A percentile compares a stretch with the other conserved stretches of the same genome.
Conservation (phyloP, 2,888 invertebrate species). For the Drosophila demipolita region DNA sequence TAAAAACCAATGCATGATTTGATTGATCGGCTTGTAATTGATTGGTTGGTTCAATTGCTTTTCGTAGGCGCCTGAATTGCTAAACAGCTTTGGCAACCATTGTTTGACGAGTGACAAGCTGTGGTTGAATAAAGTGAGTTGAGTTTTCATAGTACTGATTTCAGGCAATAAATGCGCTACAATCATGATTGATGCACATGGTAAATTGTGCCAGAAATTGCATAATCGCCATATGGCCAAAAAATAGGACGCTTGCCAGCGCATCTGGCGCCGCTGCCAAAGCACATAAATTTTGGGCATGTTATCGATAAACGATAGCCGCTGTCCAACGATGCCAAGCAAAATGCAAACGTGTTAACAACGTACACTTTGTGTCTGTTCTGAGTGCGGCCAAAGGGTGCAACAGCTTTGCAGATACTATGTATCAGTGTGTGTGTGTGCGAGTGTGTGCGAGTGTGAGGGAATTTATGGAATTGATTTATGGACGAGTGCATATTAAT, state of each 20-base stretch:
- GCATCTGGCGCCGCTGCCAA: constrained; percentile 49
- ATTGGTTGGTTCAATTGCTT: constrained; percentile 38
- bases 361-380: constrained; percentile 62
- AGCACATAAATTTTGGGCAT: constrained; percentile 59
- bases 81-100: constrained; percentile 13
- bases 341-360: constrained; percentile 79
- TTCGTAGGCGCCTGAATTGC: constrained; percentile 14
- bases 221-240: constrained; percentile 9
- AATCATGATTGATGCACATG: constrained; percentile 9
- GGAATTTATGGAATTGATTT: constrained; percentile 58
- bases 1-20: constrained; percentile 9
- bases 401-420: background rate
- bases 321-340: constrained; percentile 47
- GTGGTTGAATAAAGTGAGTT: background rate
- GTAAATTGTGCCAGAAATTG: constrained; percentile 6
- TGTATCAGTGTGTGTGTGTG: constrained; percentile 2
- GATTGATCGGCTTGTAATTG: constrained; percentile 48
- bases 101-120: background rate
- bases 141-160: background rate
- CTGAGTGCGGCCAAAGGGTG: background rate
- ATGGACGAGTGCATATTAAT: constrained; percentile 76
- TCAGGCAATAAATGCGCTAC: background rate
- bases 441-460: constrained; percentile 4
- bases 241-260: constrained; percentile 9
- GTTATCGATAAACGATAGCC: constrained; percentile 72